These are phyloP conservation scores for Macrobrachium nipponense DNA, from an alignment of 1,140 invertebrate genomes.

Conservation along the genomic window DNA sequence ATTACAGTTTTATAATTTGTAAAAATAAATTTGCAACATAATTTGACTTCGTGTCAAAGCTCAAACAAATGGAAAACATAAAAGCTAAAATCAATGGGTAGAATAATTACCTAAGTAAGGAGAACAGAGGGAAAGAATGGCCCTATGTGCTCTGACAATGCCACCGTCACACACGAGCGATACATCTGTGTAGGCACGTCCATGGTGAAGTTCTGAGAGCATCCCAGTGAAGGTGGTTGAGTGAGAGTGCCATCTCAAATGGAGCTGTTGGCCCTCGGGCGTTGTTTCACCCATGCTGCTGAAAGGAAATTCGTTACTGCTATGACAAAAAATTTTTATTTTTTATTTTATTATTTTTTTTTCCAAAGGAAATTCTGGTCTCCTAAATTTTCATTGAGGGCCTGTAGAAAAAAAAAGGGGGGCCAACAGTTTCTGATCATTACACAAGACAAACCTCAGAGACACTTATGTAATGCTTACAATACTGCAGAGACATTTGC, in stretches of 20 bases:
- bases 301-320: too few relatives aligned
- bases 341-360: too few relatives aligned
- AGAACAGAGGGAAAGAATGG: constrained; percentile 61
- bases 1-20: too few relatives aligned
- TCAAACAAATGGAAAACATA: background rate
- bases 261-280: constrained; percentile 55
- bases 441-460: too few relatives aligned
- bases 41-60: background rate
- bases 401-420: too few relatives aligned
- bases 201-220: constrained; percentile 61
- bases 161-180: constrained; percentile 63
- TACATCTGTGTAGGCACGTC: constrained; percentile 60
- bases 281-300: constrained; percentile 45
- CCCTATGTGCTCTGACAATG: constrained; percentile 60
- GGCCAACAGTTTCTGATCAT: too few relatives aligned
- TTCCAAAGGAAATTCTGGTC: too few relatives aligned
- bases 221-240: constrained; percentile 62
- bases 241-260: constrained; percentile 64
- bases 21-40: background rate
- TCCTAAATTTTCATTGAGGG: too few relatives aligned
- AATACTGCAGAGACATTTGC: too few relatives aligned
- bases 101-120: constrained; percentile 59
- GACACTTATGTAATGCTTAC: too few relatives aligned
- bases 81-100: background rate
- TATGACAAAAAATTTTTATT: too few relatives aligned